phyloP scores from a whole-genome alignment of 2,797 vertebrate species.

The Xenopus petersii region DNA sequence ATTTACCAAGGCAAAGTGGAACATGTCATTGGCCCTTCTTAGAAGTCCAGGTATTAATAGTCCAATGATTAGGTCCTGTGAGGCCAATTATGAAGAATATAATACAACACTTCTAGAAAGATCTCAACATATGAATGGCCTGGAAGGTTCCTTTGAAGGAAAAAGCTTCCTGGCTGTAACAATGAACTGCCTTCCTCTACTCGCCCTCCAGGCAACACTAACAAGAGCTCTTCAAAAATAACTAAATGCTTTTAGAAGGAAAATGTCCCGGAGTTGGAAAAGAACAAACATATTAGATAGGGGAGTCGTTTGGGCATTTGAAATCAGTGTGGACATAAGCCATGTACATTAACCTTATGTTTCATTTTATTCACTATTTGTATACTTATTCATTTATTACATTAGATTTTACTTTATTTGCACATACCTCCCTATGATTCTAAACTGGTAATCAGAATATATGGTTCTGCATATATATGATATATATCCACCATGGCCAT shows the following conservation, averaged over 20 bases:
- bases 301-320: conserved; percentile 39
- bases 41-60: conserved; percentile 45
- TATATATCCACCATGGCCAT: no score
- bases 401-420: no score
- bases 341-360: background rate
- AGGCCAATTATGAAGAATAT: conserved; percentile 48
- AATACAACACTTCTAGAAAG: conserved; percentile 42
- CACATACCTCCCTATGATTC: no score
- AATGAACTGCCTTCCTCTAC: conserved; percentile 32
- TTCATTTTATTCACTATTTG: no score
- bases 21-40: conserved; percentile 30
- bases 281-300: conserved; percentile 32
- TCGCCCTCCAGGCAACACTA: conserved; percentile 42
- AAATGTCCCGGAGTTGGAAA: conserved; percentile 28
- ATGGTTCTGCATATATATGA: no score
- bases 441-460: no score
- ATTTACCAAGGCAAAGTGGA: no score
- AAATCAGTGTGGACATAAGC: conserved; percentile 5
- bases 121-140: conserved; percentile 48
- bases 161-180: conserved; percentile 35
- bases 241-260: conserved; percentile 41
- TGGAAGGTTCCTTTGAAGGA: conserved; percentile 37
- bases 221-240: conserved; percentile 45
- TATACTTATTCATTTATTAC: no score
- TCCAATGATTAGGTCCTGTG: conserved; percentile 45